Evolutionary conservation across 2,888 invertebrate genomes (phyloP), one percentile per base, ranked within the genome.

Genomic region (Choristoneura rosaceana): DNA sequence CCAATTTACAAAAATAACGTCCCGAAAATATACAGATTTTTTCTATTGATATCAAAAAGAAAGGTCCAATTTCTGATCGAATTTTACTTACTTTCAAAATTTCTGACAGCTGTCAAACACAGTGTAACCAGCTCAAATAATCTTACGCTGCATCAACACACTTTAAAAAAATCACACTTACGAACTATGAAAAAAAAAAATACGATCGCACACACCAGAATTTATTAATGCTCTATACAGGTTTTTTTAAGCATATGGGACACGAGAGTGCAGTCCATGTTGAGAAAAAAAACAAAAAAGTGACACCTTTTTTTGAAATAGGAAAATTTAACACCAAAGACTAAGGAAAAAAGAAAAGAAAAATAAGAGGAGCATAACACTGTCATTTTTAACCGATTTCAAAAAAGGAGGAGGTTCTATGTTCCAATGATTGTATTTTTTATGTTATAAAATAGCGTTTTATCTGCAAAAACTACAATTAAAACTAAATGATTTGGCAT

Each of bases 111-210:
- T 55, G 55, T 25, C 25, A 55, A 17, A 17, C 25, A 3, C 25
- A 3, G 15, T 50, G 25, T 43, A 2, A 15, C 5, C 34, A 47
- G 34, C 34, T 33, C 47, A 64, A 15, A 64, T 34, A 64, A 64
- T 33, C n/a, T 50, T 10, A 33, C 4, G 9, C 10, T 34, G 47
- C 41, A 17, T 41, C 50, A 33, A 77, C 87, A 77, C 63, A 64
- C 69, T 64, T 63, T 74, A 84, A 87, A 86, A 90, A 88, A 91
- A 92, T 89, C 91, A 87, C 88, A 81, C 91, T 90, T 91, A 92
- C 70, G 82, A 77, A 85, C 89, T 90, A 91, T 25, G 25, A 25
- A 25, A 82, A 81, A 87, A 88, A 85, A 73, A 65, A 47, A 68
- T 83, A 85, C 84, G 81, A 80, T 84, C 83, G 84, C 82, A 83